These are phyloP conservation scores for Abscondita cerata DNA, from an alignment of 2,888 invertebrate species.

Conservation along the genomic window DNA sequence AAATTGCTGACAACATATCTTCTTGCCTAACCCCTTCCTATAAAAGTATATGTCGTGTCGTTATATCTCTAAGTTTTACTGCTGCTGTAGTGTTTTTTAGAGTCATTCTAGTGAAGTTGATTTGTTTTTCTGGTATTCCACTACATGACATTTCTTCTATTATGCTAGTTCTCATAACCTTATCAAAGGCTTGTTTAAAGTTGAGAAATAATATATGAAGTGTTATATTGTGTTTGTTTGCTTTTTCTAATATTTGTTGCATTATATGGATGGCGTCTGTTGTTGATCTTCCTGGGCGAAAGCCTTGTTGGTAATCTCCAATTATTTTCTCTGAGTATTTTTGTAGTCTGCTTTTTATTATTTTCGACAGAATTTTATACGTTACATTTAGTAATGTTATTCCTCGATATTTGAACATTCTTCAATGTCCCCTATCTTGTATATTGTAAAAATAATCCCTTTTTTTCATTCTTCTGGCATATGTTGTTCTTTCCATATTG, in stretches of 20 bases:
- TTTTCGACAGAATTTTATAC: conserved; percentile 8
- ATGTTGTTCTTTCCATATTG: conserved; percentile 8
- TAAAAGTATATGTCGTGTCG: conserved; percentile 10
- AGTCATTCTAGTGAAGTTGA: conserved; percentile 8
- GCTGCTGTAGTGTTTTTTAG: background rate
- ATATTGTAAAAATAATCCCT: conserved; percentile 5
- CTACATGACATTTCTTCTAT: conserved; percentile 1
- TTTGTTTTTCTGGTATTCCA: conserved; percentile 9
- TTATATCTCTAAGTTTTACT: conserved; percentile 9
- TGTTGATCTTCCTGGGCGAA: conserved; percentile 7
- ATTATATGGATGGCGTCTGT: conserved; percentile 4
- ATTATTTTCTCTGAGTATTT: background rate
- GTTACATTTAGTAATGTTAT: background rate
- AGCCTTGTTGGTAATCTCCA: conserved; percentile 13
- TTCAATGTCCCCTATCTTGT: conserved; percentile 7
- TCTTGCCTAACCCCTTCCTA: background rate
- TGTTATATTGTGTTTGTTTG: background rate
- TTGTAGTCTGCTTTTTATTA: no score
- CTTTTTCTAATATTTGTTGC: conserved; percentile 16
- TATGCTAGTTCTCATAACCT: conserved; percentile 6
- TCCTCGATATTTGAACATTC: background rate
- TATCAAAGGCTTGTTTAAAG: conserved; percentile 17
- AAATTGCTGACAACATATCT: conserved; percentile 4
- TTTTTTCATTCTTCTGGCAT: conserved; percentile 11
- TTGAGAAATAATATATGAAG: conserved; percentile 9